These are phyloP conservation scores for Hippolais icterina DNA, from an alignment of 2,113 vertebrate genomes.

Conservation along the genomic window DNA sequence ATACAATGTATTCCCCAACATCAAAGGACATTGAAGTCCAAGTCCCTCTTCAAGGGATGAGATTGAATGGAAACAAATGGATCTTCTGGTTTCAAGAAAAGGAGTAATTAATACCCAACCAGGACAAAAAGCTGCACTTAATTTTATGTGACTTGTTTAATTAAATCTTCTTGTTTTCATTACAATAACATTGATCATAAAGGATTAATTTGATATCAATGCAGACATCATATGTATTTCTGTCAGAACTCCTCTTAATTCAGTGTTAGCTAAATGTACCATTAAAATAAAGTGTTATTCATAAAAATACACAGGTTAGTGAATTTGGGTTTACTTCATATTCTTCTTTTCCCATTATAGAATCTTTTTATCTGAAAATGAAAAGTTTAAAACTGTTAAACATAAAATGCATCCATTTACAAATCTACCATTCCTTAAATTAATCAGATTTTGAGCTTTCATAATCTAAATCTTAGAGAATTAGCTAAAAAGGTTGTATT, in stretches of 20 bases:
- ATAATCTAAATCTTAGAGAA: not conserved
- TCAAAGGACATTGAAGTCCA: not conserved
- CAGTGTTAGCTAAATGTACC: conserved; percentile 17
- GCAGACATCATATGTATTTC: not conserved
- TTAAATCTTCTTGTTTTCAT: not conserved
- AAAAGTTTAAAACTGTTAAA: conserved; percentile 9
- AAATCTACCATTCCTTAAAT: conserved; percentile 23
- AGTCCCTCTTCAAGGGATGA: not conserved
- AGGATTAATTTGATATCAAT: conserved; percentile 41
- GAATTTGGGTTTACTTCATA: not conserved
- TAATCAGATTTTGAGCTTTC: not conserved
- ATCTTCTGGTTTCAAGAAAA: not conserved
- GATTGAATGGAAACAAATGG: not conserved
- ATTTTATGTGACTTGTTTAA: conserved; percentile 2
- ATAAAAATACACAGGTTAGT: not conserved
- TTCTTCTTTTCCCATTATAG: conserved; percentile 6
- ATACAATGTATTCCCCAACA: rapidly evolving
- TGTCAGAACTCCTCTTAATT: conserved; percentile 23
- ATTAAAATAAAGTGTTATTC: conserved; percentile 37
- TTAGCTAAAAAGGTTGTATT: not conserved
- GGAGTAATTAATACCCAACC: not conserved
- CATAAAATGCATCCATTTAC: conserved; percentile 5
- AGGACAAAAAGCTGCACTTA: not conserved
- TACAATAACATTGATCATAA: conserved; percentile 3
- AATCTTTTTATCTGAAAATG: conserved; percentile 25